phyloP scores from a whole-genome alignment of 1,140 invertebrate genomes.

The Phortica variegata region DNA sequence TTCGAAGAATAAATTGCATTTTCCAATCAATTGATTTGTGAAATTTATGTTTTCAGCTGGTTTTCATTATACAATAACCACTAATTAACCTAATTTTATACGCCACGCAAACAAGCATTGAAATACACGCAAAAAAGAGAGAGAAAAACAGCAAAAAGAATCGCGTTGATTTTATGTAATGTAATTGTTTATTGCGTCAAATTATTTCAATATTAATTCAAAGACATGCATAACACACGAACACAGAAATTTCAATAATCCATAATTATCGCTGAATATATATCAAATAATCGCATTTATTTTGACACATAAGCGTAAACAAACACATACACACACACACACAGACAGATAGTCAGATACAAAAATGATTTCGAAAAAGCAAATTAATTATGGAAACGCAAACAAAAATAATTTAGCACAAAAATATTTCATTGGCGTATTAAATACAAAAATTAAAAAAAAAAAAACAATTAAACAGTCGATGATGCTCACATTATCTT shows the following conservation, averaged over 20 bases:
- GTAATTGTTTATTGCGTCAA: slow-evolving; percentile 43
- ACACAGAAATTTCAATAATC: slow-evolving; percentile 53
- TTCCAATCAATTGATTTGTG: no score
- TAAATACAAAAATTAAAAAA: slow-evolving; percentile 1
- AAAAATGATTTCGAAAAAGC: background rate
- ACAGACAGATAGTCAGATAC: no score
- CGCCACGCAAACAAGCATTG: slow-evolving; percentile 5
- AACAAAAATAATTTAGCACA: slow-evolving; percentile 36
- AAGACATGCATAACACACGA: no score
- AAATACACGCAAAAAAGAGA: no score
- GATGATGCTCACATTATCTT: no score
- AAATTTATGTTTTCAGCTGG: no score
- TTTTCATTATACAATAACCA: slow-evolving; percentile 33
- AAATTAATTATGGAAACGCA: slow-evolving; percentile 48
- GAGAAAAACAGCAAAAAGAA: no score
- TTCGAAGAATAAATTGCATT: no score
- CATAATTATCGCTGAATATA: slow-evolving; percentile 47
- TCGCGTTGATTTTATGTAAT: no score
- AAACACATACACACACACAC: slow-evolving; percentile 4
- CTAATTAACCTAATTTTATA: slow-evolving; percentile 48
- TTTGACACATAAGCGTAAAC: slow-evolving; percentile 10
- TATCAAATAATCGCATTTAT: slow-evolving; percentile 50
- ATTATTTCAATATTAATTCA: slow-evolving; percentile 52
- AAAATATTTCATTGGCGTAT: slow-evolving; percentile 14
- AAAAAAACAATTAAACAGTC: no score